Base-by-base conservation (phyloP, 2,797 vertebrate genomes). In the Yasuhikotakia modesta region DNA sequence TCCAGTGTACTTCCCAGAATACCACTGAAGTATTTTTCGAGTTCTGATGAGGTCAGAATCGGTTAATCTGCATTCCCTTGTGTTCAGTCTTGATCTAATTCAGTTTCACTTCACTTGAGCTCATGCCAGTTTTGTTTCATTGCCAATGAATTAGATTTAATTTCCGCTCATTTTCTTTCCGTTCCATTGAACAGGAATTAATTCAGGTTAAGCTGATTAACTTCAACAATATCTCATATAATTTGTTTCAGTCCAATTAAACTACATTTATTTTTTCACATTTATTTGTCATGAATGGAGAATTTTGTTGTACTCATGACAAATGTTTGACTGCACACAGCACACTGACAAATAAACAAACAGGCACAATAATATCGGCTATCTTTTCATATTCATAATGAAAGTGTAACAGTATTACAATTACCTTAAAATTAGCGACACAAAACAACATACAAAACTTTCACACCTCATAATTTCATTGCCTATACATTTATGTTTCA, bases 121-220 rank as follows among this genome's bases (percentile, higher is more conserved):
- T 72, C 16, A 58, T 2, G 11, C 1, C 70, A 14, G 39, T 72
- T 60, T 72, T 30, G 22, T 61, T 73, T 50, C 24, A 32, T 22
- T 12, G 52, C 22, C 55, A 30, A 67, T 46, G 43, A 46, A 67
- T 65, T 1, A 19, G 39, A 43, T 53, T n/a, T 22, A n/a, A 64
- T 55, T 27, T 67, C 22, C 22, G 8, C 21, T 67, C 6, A 13
- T 45, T 32, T 21, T 14, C 19, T 50, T 19, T 73, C 6, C 19
- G 6, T 73, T 73, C 19, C 58, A 50, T 10, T 21, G 55, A 61
- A 72, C 55, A 61, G 55, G 24, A 72, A 63, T 73, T 43, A 21
- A 75, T 77, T 69, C 43, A 17, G 43, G 53, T 77, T 48, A 19
- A 60, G 39, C 1, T 21, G 13, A 60, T 46, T 76, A 22, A 48